Base-by-base conservation (phyloP, 1,140 invertebrate genomes). In the Eupristina koningsbergeri region DNA sequence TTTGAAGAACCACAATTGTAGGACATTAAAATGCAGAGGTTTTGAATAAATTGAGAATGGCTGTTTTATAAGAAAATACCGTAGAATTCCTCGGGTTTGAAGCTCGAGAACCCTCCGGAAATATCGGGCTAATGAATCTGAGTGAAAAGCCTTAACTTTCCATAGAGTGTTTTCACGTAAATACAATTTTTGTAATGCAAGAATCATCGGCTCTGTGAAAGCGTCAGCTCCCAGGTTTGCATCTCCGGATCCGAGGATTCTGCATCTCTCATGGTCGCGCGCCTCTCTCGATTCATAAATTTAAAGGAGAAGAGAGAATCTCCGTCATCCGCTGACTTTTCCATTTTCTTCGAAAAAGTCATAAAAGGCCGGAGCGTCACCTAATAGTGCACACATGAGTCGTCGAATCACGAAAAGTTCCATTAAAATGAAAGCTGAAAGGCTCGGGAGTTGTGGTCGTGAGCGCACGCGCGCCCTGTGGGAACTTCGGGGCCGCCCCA, bases 331-430 rank as follows among this genome's bases (percentile, higher is more conserved):
- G 6, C 22, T 67, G 34, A 19, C 31, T 67, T 67, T 67, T 39
- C 34, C 64, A 67, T 26, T n/a, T 41, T 9, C 13, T n/a, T n/a
- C n/a, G n/a, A n/a, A n/a, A n/a, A n/a, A n/a, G n/a, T n/a, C n/a
- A n/a, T n/a, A 71, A 71, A 71, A 26, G 6, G 9, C 41, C 6
- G 39, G 11, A 36, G 36, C 22, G 67, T 71, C 36, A 8, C 2
- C 67, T 71, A 71, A 71, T 71, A 41, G 67, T n/a, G 67, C 67
- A 71, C 36, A 71, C 67, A 19, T 71, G 67, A 71, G 36, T 71
- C 67, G 67, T 22, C 67, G 67, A 41, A 41, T 71, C 39, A 41
- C 19, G 26, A 71, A 71, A 41, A 41, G 11, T 71, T 71, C 36
- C 67, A 71, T 71, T 71, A 71, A 9, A 22, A 71, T 71, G n/a